Base-by-base conservation (phyloP, 2,113 vertebrate species). In the Erythrocebus patas region DNA sequence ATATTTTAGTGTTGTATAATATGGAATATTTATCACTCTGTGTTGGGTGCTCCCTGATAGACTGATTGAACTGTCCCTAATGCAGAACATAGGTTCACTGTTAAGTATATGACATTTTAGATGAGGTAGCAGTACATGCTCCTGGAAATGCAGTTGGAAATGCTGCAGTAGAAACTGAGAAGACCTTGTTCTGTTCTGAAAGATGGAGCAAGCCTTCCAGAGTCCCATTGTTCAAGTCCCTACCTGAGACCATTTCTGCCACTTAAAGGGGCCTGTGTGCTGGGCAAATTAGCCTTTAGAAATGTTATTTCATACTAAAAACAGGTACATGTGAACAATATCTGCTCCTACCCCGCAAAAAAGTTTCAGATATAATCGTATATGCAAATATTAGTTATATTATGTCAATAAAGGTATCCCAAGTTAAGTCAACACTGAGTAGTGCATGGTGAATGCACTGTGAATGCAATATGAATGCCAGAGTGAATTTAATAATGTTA, bases 341-440 rank as follows among this genome's bases (percentile, higher is more conserved):
- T 50, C 45, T 92, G 23, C 8, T 23, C 20, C 10, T 48, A 45
- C 32, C 25, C 14, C 11, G 23, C 57, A 55, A 82, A 83, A 92
- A 10, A 48, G n/a, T 59, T 70, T 89, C 35, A 88, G 55, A 73
- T n/a, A 43, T 48, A 92, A 70, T 78, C 43, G 81, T 86, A 61
- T 27, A 79, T 6, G 13, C 16, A 92, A 92, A 27, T 61, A 61
- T 43, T 88, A 68, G 61, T 57, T 86, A 55, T 90, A 83, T 70
- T 88, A 70, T 92, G 76, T 38, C 48, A 89, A 35, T 73, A 87
- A 91, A 80, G 70, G 72, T 89, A 92, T 38, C 89, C n/a, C n/a
- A 72, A 20, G 18, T 79, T 79, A 92, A 92, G n/a, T 82, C 78
- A 95, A 89, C 61, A 84, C 5, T 45, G 17, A 80, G 76, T 35